These are phyloP conservation scores for Misgurnus mizolepis DNA, from an alignment of 2,113 vertebrate genomes.

Conservation along the genomic window DNA sequence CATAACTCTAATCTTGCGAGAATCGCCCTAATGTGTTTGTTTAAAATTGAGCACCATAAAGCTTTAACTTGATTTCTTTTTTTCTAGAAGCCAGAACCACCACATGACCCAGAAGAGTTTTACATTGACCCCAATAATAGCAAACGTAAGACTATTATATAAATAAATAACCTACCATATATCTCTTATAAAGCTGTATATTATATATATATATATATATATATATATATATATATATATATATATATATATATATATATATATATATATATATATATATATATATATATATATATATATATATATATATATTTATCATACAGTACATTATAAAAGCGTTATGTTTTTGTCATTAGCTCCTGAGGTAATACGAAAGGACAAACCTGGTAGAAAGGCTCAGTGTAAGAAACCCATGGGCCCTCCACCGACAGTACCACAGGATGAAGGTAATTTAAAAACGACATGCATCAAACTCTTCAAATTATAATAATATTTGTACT, in stretches of 20 bases:
- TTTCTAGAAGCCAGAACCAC: conserved; percentile 51
- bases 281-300: too few species aligned
- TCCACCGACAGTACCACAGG: conserved; percentile 5
- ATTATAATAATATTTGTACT: not conserved
- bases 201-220: too few species aligned
- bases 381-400: conserved; percentile 62
- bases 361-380: conserved; percentile 68
- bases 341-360: conserved; percentile 61
- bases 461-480: not conserved
- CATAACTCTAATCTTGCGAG: too few species aligned
- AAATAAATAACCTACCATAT: too few species aligned
- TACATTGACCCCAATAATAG: conserved; percentile 49
- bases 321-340: too few species aligned
- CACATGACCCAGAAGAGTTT: conserved; percentile 48
- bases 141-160: conserved; percentile 62
- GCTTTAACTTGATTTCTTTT: not conserved
- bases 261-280: too few species aligned
- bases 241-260: too few species aligned
- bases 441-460: conserved; percentile 28
- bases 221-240: too few species aligned
- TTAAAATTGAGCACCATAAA: too few species aligned
- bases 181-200: too few species aligned
- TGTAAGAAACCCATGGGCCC: conserved; percentile 47
- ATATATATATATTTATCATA: too few species aligned
- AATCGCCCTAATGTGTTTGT: not conserved